Percentiles rank a stretch among this genome's conserved stretches.
Evolutionary conservation across 2,113 vertebrate genomes (phyloP).

Genomic region (Protobothrops mucrosquamatus): DNA sequence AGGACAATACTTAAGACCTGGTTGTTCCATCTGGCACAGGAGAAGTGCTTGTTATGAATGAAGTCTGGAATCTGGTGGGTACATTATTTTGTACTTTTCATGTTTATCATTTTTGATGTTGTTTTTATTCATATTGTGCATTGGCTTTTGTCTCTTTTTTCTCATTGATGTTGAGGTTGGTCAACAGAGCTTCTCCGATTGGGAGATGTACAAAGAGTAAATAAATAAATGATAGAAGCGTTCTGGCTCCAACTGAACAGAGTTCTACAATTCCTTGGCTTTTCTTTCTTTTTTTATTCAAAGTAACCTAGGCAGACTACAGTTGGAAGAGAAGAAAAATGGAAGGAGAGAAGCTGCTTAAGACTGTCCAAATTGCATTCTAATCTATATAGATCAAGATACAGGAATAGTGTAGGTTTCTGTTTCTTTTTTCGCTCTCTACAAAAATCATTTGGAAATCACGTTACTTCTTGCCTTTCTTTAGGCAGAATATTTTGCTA

Average conservation of each 20-base stretch:
- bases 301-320: background rate
- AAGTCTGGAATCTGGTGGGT: background rate
- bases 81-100: background rate
- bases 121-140: background rate
- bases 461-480: constrained; percentile 27
- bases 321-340: background rate
- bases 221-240: background rate
- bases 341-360: background rate
- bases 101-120: background rate
- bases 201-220: background rate
- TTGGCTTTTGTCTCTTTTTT: background rate
- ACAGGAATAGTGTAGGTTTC: background rate
- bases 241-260: background rate
- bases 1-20: background rate
- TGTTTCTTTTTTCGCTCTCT: background rate
- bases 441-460: background rate
- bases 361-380: background rate
- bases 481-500: constrained; percentile 22
- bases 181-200: background rate
- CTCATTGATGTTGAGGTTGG: background rate
- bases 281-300: constrained; percentile 1
- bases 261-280: background rate
- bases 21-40: background rate
- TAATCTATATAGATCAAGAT: background rate
- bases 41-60: background rate